Evolutionary conservation across 37 sponge, comb jelly and placozoan genomes (phyloP).

Genomic region (Haliclona indistincta): DNA sequence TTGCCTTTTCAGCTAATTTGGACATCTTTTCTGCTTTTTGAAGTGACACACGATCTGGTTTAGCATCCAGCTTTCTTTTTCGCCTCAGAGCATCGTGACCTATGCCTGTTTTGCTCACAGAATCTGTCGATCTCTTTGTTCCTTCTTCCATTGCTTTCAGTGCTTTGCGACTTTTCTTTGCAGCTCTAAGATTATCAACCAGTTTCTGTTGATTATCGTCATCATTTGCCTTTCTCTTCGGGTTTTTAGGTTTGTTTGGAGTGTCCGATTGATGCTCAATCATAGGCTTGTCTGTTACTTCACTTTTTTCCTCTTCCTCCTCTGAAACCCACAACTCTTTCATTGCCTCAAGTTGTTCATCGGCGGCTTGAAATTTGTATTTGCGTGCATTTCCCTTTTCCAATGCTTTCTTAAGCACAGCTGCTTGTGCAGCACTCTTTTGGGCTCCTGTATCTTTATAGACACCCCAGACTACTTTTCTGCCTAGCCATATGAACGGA

Average conservation of each 20-base stretch:
- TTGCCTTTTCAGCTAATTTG: not conserved
- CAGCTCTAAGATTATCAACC: no score
- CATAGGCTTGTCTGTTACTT: no score
- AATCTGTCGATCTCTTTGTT: not conserved
- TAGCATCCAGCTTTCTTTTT: not conserved
- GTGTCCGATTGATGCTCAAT: no score
- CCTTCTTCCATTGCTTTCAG: not conserved
- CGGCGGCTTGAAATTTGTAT: conserved; percentile 17
- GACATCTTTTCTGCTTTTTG: no score
- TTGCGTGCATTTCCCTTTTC: conserved; percentile 52
- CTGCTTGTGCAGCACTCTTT: conserved; percentile 34
- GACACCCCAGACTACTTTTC: conserved; percentile 45
- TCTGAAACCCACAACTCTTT: no score
- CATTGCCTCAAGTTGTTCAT: conserved; percentile 8
- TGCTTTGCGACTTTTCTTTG: no score
- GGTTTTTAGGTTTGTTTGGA: no score
- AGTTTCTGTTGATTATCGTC: not conserved
- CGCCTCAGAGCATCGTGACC: not conserved
- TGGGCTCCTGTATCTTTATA: conserved; percentile 51
- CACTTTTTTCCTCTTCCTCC: no score
- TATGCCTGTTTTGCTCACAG: not conserved
- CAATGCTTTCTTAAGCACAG: conserved; percentile 45
- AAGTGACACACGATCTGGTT: not conserved
- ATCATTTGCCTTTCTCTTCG: not conserved
- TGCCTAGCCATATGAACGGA: conserved; percentile 70